Conservation (phyloP, 2,113 vertebrate genomes). For the Bothrops jararaca region DNA sequence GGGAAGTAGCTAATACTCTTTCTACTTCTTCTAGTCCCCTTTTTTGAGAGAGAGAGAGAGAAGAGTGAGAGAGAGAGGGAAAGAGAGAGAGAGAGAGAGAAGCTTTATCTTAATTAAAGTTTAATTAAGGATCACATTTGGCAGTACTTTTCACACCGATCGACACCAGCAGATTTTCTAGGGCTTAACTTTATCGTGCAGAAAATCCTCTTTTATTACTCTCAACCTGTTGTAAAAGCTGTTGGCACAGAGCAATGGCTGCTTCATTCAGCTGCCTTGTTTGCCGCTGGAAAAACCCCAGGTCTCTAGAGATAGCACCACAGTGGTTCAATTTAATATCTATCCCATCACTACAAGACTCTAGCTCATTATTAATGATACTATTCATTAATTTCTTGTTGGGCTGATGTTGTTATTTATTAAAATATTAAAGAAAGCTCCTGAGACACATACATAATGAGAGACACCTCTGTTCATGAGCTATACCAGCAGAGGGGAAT, state of each 20-base stretch:
- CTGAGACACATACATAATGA: conserved; percentile 93
- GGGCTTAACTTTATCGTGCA: conserved; percentile 99
- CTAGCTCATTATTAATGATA: conserved; percentile 99
- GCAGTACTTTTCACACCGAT: conserved; percentile 99
- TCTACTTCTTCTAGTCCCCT: conserved; percentile 78
- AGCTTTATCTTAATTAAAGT: conserved; percentile 99
- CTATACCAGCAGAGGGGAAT: conserved; percentile 67
- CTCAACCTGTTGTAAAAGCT: conserved; percentile 99
- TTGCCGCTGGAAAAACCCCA: conserved; percentile 98
- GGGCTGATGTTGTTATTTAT: conserved; percentile 99
- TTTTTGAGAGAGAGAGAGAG: conserved; percentile 20
- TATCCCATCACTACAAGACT: conserved; percentile 96
- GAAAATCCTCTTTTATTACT: conserved; percentile 99
- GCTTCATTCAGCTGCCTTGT: conserved; percentile 96
- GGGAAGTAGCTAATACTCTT: conserved; percentile 71
- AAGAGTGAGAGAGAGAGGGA: conserved; percentile 32
- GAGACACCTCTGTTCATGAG: conserved; percentile 82
- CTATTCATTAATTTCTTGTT: conserved; percentile 99
- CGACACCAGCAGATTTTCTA: conserved; percentile 99
- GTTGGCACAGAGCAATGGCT: conserved; percentile 92
- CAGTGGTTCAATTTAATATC: conserved; percentile 99
- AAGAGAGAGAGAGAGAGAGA: conserved; percentile 66
- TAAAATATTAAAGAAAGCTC: conserved; percentile 99
- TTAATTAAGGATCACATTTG: conserved; percentile 99
- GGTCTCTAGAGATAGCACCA: conserved; percentile 95